Base-by-base conservation (phyloP, 92 coral and sea anemone species). In the Zoanthus sociatus region DNA sequence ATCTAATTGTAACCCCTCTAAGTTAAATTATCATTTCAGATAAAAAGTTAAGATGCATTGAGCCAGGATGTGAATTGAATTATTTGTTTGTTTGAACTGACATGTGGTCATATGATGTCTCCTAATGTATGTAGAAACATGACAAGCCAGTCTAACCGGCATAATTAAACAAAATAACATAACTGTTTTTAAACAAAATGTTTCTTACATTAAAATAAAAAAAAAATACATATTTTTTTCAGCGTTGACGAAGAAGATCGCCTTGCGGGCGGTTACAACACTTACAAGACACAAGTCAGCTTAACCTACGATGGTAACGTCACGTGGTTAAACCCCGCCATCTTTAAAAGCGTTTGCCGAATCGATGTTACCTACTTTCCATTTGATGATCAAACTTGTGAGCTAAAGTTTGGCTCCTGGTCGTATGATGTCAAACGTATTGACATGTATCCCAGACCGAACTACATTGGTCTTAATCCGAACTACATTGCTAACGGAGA, bases 221-320 rank as follows among this genome's bases (percentile, higher is more conserved):
- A 26, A n/a, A 17, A 9, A 14, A 9, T 4, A n/a, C 26, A 53
- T 9, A 55, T 88, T 83, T 31, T 67, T 68, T 30, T 11, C 50
- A 97, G 99, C 79, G 95, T 97, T 70, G 99, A 97, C 56, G 98
- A 93, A 18, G 95, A 97, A 58, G 99, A 97, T 82, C 97, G 95
- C 14, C 88, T 84, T 9, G 99, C 93, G 5, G 99, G 99, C 9
- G 98, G 99, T 9, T 78, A 66, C 44, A 72, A 78, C 71, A 92
- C 99, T 3, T 97, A 95, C 86, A 93, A 92, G 73, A 91, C 98
- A 3, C 81, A 91, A 51, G 94, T 97, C 6, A 89, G 82, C 15
- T 50, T 96, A 68, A 30, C 55, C 17, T 74, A 89, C 76, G 88
- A 95, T 73, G 99, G 99, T 46, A 89, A 75, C 37, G 69, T 73